Evolutionary conservation across 2,113 vertebrate genomes (phyloP), one percentile per base, ranked within the genome.

Genomic region (Pagrus major): DNA sequence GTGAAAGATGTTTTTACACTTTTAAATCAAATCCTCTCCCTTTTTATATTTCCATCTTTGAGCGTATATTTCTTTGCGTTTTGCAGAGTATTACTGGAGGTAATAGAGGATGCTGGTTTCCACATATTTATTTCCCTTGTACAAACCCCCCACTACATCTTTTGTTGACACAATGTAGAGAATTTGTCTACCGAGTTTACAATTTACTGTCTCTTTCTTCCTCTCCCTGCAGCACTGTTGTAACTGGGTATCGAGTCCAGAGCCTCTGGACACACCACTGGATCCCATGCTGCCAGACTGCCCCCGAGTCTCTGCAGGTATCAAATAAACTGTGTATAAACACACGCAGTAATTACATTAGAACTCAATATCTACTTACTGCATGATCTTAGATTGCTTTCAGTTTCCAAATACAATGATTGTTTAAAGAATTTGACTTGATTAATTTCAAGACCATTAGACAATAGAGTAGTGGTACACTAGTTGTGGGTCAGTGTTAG

Each of bases 171-270:
- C 12, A 23, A 27, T 20, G 39, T 52, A n/a, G 12, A 25, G 21
- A 21, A 59, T 75, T 8, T 54, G 3, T 59, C 9, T 29, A 42
- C 10, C 20, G 31, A 41, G 0, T 60, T 71, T 68, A 49, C 21
- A 55, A n/a, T 41, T 35, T n/a, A 72, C 33, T 37, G 20, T 25
- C 15, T 56, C 35, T 25, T 20, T 59, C 56, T 27, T 54, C 33
- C 27, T 73, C 20, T 93, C 60, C 66, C 91, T 90, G 44, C 93
- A 99, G 98, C 96, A 95, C 88, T 99, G 97, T 91, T 96, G 96
- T 90, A 99, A 99, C 88, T 99, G 98, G 98, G 97, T 99, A 63
- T 99, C 97, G 23, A 99, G 97, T 92, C 94, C 97, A 0, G 97
- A 99, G 85, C 96, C 97, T 0, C 78, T 99, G 90, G 97, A 99